Conservation (phyloP, 2,113 vertebrate species). For the Colius striatus region DNA sequence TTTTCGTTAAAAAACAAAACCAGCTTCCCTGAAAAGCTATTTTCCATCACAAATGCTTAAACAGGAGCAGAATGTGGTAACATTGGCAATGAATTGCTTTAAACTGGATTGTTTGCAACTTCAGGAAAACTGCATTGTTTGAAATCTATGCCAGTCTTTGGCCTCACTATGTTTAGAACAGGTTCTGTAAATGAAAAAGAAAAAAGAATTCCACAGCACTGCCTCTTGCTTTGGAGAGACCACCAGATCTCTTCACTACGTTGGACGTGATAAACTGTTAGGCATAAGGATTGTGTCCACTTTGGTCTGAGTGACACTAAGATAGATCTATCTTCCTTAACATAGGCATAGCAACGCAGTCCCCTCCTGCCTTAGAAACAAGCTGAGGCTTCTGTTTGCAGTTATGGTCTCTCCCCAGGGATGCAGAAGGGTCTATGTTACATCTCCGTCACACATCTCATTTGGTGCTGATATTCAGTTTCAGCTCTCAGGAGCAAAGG, state of each 20-base stretch:
- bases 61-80: neutral
- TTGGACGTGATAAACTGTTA: neutral
- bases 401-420: no score
- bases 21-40: neutral
- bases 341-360: neutral
- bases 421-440: rapidly evolving
- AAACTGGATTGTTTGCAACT: neutral
- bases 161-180: rapidly evolving
- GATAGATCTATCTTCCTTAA: neutral
- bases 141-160: neutral
- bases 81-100: neutral
- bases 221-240: neutral
- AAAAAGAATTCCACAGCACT: neutral
- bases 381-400: neutral
- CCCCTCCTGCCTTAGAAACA: neutral
- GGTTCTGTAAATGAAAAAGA: neutral
- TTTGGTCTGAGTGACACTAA: neutral
- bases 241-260: neutral
- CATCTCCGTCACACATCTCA: rapidly evolving
- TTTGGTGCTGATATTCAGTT: neutral
- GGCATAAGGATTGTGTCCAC: neutral
- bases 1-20: neutral
- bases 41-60: neutral
- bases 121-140: neutral
- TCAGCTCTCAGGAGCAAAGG: neutral